Conservation (phyloP, 2,888 invertebrate species). For the Anticlea derivata region DNA sequence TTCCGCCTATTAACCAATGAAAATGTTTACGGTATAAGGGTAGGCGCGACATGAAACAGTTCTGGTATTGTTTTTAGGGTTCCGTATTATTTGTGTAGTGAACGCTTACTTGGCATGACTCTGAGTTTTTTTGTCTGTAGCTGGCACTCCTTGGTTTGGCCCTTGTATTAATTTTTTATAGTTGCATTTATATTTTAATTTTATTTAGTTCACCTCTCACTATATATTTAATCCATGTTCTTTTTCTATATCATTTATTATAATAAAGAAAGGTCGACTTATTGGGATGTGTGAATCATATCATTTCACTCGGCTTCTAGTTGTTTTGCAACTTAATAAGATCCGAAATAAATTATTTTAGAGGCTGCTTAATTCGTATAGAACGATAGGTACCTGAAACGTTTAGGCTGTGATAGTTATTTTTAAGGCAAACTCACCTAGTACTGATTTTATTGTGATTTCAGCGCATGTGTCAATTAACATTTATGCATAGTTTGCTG, state of each 20-base stretch:
- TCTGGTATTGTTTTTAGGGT: slow-evolving; percentile 45
- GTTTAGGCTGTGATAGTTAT: slow-evolving; percentile 76
- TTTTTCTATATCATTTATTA: slow-evolving; percentile 21
- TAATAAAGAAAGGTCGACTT: slow-evolving; percentile 47
- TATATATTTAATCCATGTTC: slow-evolving; percentile 31
- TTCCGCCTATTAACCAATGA: slow-evolving; percentile 29
- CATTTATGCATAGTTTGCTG: slow-evolving; percentile 43
- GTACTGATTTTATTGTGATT: slow-evolving; percentile 44
- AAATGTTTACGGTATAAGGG: slow-evolving; percentile 31
- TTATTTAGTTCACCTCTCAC: slow-evolving; percentile 49
- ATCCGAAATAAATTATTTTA: slow-evolving; percentile 45
- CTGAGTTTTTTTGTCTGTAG: slow-evolving; percentile 71
- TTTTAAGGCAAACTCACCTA: slow-evolving; percentile 54
- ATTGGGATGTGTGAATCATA: slow-evolving; percentile 46
- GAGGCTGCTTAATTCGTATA: slow-evolving; percentile 63
- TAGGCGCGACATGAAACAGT: slow-evolving; percentile 54
- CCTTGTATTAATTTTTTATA: slow-evolving; percentile 66
- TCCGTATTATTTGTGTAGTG: slow-evolving; percentile 56
- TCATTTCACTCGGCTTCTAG: slow-evolving; percentile 50
- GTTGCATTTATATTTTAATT: slow-evolving; percentile 43
- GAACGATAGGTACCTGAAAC: slow-evolving; percentile 54
- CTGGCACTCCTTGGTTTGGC: slow-evolving; percentile 83
- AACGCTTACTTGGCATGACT: slow-evolving; percentile 73
- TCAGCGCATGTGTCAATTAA: slow-evolving; percentile 47
- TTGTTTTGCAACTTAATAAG: slow-evolving; percentile 47